Evolutionary conservation across 2,888 invertebrate genomes (phyloP).

Genomic region (Sphaerophoria rueppellii): DNA sequence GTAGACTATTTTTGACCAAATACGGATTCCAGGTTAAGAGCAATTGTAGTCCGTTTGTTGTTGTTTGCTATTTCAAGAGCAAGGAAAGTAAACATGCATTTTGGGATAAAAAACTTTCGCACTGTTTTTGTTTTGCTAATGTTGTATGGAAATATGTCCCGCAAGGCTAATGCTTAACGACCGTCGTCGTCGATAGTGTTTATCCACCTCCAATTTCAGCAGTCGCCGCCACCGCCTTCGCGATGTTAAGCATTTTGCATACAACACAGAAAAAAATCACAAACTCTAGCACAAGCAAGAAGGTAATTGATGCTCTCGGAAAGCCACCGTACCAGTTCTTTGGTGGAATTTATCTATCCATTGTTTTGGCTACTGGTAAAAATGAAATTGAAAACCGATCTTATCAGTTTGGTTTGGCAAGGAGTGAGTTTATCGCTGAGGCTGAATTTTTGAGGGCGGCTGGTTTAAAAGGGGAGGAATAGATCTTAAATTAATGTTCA

Average conservation of each 20-base stretch:
- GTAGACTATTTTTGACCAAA: slow-evolving; percentile 71
- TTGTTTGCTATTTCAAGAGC: slow-evolving; percentile 58
- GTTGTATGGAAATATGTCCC: slow-evolving; percentile 45
- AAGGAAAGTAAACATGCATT: slow-evolving; percentile 70
- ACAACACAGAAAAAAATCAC: slow-evolving; percentile 25
- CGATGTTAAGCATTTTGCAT: slow-evolving; percentile 60
- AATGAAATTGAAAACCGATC: slow-evolving; percentile 71
- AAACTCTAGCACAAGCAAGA: neutral
- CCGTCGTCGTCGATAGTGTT: slow-evolving; percentile 39
- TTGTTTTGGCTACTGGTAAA: slow-evolving; percentile 72
- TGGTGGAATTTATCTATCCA: slow-evolving; percentile 73
- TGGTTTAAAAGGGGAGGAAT: no score
- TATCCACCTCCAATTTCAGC: slow-evolving; percentile 57
- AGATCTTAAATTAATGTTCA: no score
- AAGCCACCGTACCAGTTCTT: slow-evolving; percentile 72
- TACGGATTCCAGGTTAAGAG: slow-evolving; percentile 71
- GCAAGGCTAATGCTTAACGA: slow-evolving; percentile 72
- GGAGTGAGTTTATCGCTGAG: no score
- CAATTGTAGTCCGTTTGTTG: slow-evolving; percentile 16
- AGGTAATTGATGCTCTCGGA: slow-evolving; percentile 72
- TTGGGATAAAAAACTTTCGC: slow-evolving; percentile 69
- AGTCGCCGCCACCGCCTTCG: slow-evolving; percentile 48
- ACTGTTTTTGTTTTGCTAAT: slow-evolving; percentile 40
- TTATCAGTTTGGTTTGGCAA: slow-evolving; percentile 43
- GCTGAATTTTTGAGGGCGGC: no score